A percentile compares a stretch with the other conserved stretches of the same genome.
These are phyloP conservation scores for Labrus mixtus DNA, from an alignment of 2,113 vertebrate species.

Conservation along the genomic window DNA sequence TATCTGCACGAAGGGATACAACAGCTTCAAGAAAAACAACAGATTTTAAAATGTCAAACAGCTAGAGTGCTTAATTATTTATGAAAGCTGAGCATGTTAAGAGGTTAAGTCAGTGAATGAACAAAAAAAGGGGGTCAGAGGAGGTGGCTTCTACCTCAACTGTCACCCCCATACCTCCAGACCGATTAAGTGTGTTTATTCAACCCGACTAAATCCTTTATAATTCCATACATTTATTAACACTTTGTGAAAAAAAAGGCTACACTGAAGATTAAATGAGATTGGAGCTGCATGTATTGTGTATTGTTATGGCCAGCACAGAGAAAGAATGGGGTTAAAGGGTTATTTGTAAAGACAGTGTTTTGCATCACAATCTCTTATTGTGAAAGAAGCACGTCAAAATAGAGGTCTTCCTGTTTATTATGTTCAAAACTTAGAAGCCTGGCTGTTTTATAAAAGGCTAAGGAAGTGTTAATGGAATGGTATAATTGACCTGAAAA, in stretches of 20 bases:
- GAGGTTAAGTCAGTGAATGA: conserved; percentile 49
- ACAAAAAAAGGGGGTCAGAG: conserved; percentile 37
- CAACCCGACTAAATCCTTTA: conserved; percentile 25
- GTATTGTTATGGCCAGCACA: conserved; percentile 21
- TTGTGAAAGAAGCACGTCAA: conserved; percentile 10
- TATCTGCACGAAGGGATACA: neutral
- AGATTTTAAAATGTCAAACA: conserved; percentile 52
- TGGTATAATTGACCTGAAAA: neutral
- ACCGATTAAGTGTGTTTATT: conserved; percentile 54
- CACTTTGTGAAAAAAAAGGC: conserved; percentile 34
- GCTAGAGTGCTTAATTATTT: conserved; percentile 44
- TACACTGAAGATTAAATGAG: conserved; percentile 25
- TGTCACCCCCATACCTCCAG: neutral
- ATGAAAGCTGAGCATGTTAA: conserved; percentile 12
- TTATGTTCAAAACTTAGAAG: neutral
- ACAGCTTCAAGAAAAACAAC: conserved; percentile 8
- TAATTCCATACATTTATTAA: conserved; percentile 41
- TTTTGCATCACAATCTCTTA: conserved; percentile 31
- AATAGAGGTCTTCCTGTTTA: neutral
- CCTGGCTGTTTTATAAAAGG: neutral
- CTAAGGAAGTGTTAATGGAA: neutral
- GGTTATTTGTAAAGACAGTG: conserved; percentile 15
- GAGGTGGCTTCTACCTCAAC: conserved; percentile 28
- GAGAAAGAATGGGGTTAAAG: conserved; percentile 59
- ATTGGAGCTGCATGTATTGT: conserved; percentile 15